Base-by-base conservation (phyloP, 2,888 invertebrate genomes). In the Drosophila differens region DNA sequence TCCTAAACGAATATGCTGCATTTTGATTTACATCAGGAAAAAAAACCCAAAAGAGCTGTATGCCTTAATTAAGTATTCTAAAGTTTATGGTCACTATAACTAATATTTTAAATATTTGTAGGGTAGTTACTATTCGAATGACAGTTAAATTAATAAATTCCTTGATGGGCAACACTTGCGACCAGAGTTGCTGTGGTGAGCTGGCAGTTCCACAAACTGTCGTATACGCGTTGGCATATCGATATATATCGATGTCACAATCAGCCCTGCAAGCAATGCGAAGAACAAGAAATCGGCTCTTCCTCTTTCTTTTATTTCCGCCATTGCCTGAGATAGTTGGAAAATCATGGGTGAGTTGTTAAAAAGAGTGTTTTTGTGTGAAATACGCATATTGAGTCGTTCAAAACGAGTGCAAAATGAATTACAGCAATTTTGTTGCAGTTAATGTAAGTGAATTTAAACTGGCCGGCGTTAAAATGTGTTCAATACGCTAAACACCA, bases 241-340 rank as follows among this genome's bases (percentile, higher is more conserved):
- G 51, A 63, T 69, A 51, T 66, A 55, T 52, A 79, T 80, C 73
- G 80, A 73, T 47, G 28, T 1, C 7, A 19, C n/a, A 49, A 67
- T 39, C 79, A 79, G n/a, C 80, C 33, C 80, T 79, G 54, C 63
- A 52, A 51, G 39, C 35, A 70, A 41, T 53, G 54, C 14, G 37
- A 63, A 69, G 67, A 80, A 66, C 67, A 59, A 68, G 81, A 68
- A 77, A 60, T 74, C 22, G 55, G 67, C 79, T 76, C 71, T 81
- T 77, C 79, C 80, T 92, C 92, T 86, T 91, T 93, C 93, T 93
- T 93, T 93, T 92, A 93, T 93, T 93, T 93, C 93, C 93, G 93
- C 93, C 92, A 92, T 92, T 92, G 93, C 91, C 90, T 91, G 92
- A 92, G 92, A 92, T 90, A 93, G 92, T 92, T 91, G 86, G 89